Base-by-base conservation (phyloP, 2,888 invertebrate genomes). In the Arge pagana region DNA sequence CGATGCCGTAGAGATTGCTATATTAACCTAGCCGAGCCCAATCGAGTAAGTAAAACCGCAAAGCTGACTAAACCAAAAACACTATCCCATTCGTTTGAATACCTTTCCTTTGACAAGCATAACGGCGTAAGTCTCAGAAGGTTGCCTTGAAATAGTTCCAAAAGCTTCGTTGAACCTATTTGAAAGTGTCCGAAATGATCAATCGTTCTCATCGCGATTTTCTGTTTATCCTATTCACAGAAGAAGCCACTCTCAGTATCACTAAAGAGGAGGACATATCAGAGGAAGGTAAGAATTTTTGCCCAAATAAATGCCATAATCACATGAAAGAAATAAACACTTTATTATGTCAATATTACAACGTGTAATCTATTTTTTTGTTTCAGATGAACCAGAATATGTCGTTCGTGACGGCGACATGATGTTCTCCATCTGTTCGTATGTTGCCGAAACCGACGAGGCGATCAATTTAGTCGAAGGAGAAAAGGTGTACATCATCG, bases 391-490 rank as follows among this genome's bases (percentile, higher is more conserved):
- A 61, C 54, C 65, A 16, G 70, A 72, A 35, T 70, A 80, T 43
- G 80, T 83, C 54, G 82, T 86, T 28, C 83, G 83, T 57, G 87
- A 86, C 63, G 91, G 89, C 8, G 90, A 91, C 68, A 82, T 87
- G 6, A 86, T 90, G 76, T 91, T 87, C 71, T 91, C 93, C 0
- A 88, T 93, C 45, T 89, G 89, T 68, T 88, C 89, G 3, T 93
- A 93, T 69, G 84, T 89, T 28, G 92, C 93, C 16, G 94, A 93
- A 77, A 89, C 88, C 35, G 89, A 90, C 58, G 92, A 93, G 73
- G 90, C 93, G 1, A 88, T 94, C 57, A 90, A 91, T 71, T 80
- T 95, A 43, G 91, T 93, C 0, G 94, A 95, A 79, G 94, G 94
- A 57, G 94, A 95, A 80, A 85, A 87, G 63, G 87, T 95, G 5